A percentile compares a stretch with the other conserved stretches of the same genome.
phyloP scores from a whole-genome alignment of 2,797 vertebrate genomes.

The Lithobates pipiens region DNA sequence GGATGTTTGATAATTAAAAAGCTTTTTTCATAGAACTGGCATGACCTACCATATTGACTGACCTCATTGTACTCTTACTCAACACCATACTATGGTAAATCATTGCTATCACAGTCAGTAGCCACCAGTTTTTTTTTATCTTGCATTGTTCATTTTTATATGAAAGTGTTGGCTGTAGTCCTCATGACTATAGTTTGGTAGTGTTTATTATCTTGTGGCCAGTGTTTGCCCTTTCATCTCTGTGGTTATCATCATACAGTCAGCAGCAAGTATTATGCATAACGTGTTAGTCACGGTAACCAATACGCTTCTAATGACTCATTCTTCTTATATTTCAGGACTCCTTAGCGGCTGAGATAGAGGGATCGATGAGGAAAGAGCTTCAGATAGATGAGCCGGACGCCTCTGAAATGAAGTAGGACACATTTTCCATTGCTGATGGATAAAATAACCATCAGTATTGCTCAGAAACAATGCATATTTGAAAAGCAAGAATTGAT shows the following conservation, averaged over 20 bases:
- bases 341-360: constrained; percentile 96
- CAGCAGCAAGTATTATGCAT: not conserved
- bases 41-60: too few relatives aligned
- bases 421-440: not conserved
- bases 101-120: too few relatives aligned
- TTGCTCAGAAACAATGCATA: not conserved
- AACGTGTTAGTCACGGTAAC: not conserved
- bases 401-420: constrained; percentile 90
- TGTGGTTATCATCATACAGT: not conserved
- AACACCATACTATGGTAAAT: too few relatives aligned
- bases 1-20: too few relatives aligned
- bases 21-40: too few relatives aligned
- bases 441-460: not conserved
- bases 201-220: too few relatives aligned
- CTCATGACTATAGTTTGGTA: too few relatives aligned
- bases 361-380: constrained; percentile 98
- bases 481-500: not conserved
- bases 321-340: constrained; percentile 77
- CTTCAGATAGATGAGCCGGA: constrained; percentile 93
- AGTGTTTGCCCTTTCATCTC: not conserved
- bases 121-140: too few relatives aligned
- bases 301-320: not conserved
- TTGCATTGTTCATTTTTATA: too few relatives aligned
- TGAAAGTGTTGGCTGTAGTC: too few relatives aligned
- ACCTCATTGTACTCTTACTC: too few relatives aligned